Base-by-base conservation (phyloP, 2,888 invertebrate genomes). In the Neocrepidodera transversa region DNA sequence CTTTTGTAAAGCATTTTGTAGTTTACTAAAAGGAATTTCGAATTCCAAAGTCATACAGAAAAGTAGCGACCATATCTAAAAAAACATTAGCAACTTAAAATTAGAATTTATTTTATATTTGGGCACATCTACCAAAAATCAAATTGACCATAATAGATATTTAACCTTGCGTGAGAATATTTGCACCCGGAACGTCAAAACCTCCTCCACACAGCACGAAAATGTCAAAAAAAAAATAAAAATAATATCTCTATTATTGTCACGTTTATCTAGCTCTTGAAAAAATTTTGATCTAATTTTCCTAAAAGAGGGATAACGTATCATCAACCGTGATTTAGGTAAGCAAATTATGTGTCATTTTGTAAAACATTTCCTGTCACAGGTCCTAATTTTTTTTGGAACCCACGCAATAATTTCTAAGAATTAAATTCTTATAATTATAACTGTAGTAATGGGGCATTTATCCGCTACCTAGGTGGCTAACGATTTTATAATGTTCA, bases 311-410 rank as follows among this genome's bases (percentile, higher is more conserved):
- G 43, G 48, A 54, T 50, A 58, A 60, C 59, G 11, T 61, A 43
- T 62, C 49, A 59, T 63, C 60, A 59, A 26, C 38, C 38, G 57
- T 62, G 66, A 70, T 68, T 40, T 45, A 47, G 54, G 68, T 62
- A 56, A 60, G 61, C 68, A 60, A 68, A 68, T 71, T 69, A 70
- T 66, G 55, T 63, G 52, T 69, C 63, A 69, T 69, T 71, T 64
- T 65, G 53, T 53, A 66, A 68, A 68, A 62, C 55, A 65, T 61
- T 69, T 71, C 70, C 70, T 71, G 68, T 68, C 61, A 38, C 58
- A 56, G 57, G 63, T 57, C 23, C 59, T 47, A 55, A 60, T 57
- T 55, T 47, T 56, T 42, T 26, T 43, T 32, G 47, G 58, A 51
- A 64, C 64, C 61, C 64, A 64, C 64, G 58, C 64, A 51, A 62